Base-by-base conservation (phyloP, 2,797 vertebrate genomes). In the Melanotaenia parkinsoni region DNA sequence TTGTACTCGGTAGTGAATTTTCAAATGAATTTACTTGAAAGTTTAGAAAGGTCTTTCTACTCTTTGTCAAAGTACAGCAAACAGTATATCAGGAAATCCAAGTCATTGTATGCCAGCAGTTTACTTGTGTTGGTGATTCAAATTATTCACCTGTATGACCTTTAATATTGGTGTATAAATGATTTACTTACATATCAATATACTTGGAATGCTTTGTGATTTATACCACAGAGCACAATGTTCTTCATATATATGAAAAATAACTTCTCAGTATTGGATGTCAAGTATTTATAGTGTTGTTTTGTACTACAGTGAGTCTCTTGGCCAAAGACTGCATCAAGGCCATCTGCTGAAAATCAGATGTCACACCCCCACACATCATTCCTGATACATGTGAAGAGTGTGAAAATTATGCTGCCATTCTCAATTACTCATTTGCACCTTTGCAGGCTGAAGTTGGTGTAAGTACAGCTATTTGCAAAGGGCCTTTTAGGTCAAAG, bases 281-380 rank as follows among this genome's bases (percentile, higher is more conserved):
- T 47, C 24, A 33, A 56, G 64, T 47, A 33, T 64, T 70, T 64
- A 28, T 45, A 28, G 22, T 47, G n/a, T n/a, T 59, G 47, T 64
- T 57, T 62, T 70, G 11, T 37, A 37, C 35, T 16, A 61, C 3
- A 24, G 30, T 51, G 11, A 58, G 28, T 72, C 35, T n/a, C 58
- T 13, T 35, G 56, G 24, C 9, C 28, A 32, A 2, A 51, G 62
- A 28, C 53, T 14, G 4, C 70, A 33, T 1, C 2, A 0, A 68
- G 28, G 28, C 35, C 43, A 47, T 24, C 24, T 40, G 47, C 35
- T 24, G 53, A 72, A 61, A 53, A 64, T 43, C 54, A 58, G 57
- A 24, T 28, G 43, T 69, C 57, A 66, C 53, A 59, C 11, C 24
- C 33, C 20, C 45, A 22, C 20, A 40, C 10, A 9, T 58, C 20